A percentile compares a stretch with the other conserved stretches of the same genome.
phyloP scores from a whole-genome alignment of 2,888 invertebrate genomes.

The Drosophila pseudotakahashii region DNA sequence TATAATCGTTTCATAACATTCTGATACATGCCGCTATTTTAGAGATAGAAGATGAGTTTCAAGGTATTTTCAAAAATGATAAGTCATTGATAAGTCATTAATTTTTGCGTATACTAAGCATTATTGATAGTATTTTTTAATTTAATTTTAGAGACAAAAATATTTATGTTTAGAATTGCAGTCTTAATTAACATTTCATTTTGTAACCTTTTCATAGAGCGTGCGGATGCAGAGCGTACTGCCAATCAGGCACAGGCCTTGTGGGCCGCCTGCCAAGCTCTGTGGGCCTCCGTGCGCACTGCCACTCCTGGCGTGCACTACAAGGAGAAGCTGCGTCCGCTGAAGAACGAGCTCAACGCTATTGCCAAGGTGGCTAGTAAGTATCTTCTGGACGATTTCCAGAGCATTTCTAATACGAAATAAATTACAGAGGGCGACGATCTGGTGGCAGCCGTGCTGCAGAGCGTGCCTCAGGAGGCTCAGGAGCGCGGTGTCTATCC shows the following conservation, averaged over 20 bases:
- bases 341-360: constrained; percentile 89
- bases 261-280: constrained; percentile 96
- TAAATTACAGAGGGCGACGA: constrained; percentile 89
- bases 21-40: constrained; percentile 64
- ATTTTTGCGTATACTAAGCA: no score
- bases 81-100: not conserved
- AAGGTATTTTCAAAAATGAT: constrained; percentile 80
- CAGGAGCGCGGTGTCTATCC: constrained; percentile 93
- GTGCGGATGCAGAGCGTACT: constrained; percentile 89
- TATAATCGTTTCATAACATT: constrained; percentile 9
- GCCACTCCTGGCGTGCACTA: constrained; percentile 86
- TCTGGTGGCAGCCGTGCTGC: constrained; percentile 91
- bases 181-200: not conserved
- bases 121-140: no score
- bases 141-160: no score
- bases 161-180: no score
- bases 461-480: constrained; percentile 91
- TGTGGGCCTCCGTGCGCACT: constrained; percentile 90
- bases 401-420: not conserved
- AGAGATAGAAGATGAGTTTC: constrained; percentile 84
- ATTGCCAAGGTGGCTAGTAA: constrained; percentile 91
- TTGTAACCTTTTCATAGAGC: constrained; percentile 84
- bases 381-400: constrained; percentile 18
- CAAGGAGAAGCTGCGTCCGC: constrained; percentile 87
- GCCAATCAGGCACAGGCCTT: constrained; percentile 93